Base-by-base conservation (phyloP, 92 coral and sea anemone species). In the Ricordea florida region DNA sequence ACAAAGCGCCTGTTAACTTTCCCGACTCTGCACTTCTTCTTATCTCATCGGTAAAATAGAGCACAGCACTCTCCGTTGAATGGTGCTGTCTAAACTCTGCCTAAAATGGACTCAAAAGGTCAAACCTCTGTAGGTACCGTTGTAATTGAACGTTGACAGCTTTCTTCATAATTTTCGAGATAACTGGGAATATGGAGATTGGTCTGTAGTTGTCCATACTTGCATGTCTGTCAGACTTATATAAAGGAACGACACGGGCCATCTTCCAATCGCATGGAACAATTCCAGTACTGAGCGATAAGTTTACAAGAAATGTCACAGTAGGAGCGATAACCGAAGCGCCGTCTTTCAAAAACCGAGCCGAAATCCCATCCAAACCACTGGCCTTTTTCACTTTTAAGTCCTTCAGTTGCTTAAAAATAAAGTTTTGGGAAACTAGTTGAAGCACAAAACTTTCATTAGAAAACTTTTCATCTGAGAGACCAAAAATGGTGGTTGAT, bases 191-290 rank as follows among this genome's bases (percentile, higher is more conserved):
- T 6, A 28, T 44, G 20, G 73, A 66, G 35, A 64, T 42, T 20
- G 73, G 60, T 28, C 74, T 15, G 60, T 66, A 66, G 31, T 66
- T 66, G 41, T 45, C 74, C 74, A 66, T 47, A 47, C 14, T 17
- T 66, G 29, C 45, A 10, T n/a, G 60, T 46, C 74, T 28, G 47
- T 59, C 74, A 23, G 45, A 66, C 31, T 66, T 66, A 29, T 28
- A 30, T 59, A 47, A 30, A 29, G 60, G 60, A 47, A 66, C 74
- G 30, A 66, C 74, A 27, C 60, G 45, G 16, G 30, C 60, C 60
- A 44, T 11, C 41, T 47, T 66, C 59, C 57, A 43, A 13, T 33
- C 67, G 22, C 45, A 36, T 20, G 55, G 56, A 21, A 64, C 57
- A 40, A 43, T 40, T 14, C 40, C 72, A 24, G 72, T 65, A 23